These are phyloP conservation scores for Lampropteryx suffumata DNA, from an alignment of 2,888 invertebrate genomes.

Conservation along the genomic window DNA sequence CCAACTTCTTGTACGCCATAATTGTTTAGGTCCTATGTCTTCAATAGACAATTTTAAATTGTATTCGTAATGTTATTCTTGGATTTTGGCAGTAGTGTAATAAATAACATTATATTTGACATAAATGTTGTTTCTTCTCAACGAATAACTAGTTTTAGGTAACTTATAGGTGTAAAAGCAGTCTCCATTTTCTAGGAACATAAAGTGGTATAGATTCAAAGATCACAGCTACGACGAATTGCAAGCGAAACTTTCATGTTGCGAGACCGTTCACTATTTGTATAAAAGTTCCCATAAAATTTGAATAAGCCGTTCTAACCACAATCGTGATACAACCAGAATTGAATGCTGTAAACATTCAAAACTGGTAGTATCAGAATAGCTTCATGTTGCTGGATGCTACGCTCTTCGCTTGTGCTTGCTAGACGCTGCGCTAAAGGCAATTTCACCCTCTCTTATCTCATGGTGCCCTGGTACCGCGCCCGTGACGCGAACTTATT, in stretches of 20 bases:
- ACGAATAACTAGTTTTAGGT: no score
- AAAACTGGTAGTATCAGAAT: conserved; percentile 30
- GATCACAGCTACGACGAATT: conserved; percentile 31
- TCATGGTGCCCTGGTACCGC: conserved; percentile 55
- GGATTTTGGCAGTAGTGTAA: no score
- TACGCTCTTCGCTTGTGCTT: conserved; percentile 42
- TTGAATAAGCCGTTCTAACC: conserved; percentile 35
- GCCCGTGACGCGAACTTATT: conserved; percentile 75
- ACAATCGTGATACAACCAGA: conserved; percentile 35
- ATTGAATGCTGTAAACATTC: conserved; percentile 36
- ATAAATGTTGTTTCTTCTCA: no score
- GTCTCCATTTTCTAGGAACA: conserved; percentile 2
- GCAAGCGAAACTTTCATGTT: conserved; percentile 33
- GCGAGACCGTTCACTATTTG: conserved; percentile 34
- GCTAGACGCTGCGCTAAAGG: conserved; percentile 49
- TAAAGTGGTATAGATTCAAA: conserved; percentile 18
- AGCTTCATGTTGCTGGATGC: conserved; percentile 28
- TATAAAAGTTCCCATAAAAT: conserved; percentile 38
- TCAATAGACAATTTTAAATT: no score
- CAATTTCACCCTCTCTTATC: conserved; percentile 75
- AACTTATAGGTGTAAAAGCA: neutral
- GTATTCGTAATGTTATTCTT: no score
- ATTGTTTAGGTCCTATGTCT: no score
- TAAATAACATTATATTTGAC: no score
- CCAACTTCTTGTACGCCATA: no score